Base-by-base conservation (phyloP, 2,888 invertebrate genomes). In the Odontocerum albicorne region DNA sequence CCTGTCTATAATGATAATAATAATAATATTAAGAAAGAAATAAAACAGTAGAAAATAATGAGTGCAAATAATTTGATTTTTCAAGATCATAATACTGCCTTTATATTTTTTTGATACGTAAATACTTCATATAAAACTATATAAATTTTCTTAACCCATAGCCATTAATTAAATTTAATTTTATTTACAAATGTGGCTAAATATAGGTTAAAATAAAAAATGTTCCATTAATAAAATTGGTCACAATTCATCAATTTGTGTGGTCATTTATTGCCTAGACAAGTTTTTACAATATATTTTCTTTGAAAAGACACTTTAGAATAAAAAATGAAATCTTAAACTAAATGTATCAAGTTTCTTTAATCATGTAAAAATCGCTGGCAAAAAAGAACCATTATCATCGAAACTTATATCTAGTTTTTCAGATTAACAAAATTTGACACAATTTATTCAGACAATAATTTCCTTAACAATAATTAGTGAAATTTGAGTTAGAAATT, bases 401-500 rank as follows among this genome's bases (percentile, higher is more conserved):
- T n/a, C n/a, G n/a, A n/a, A n/a, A n/a, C n/a, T n/a, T n/a, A n/a
- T n/a, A n/a, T n/a, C n/a, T n/a, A n/a, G n/a, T n/a, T n/a, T n/a
- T n/a, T n/a, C n/a, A n/a, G 22, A 42, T 36, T 33, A 50, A 42
- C 43, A 61, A 47, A 59, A 57, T 59, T 59, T 61, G 55, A 52
- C 27, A 53, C 39, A 35, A 31, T 44, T 53, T 16, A 16, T 40
- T 40, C 45, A 51, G 46, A 49, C 44, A 53, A 38, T 49, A 43
- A 33, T 31, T 39, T 38, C 52, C 45, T 53, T 36, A 57, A 51
- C 59, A 62, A 63, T 62, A 60, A 56, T 59, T 53, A 35, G 32
- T 32, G 42, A 40, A 39, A 42, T 50, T 54, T 32, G 49, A 54
- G 47, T 54, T 43, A 40, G 49, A 54, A 16, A 20, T 19, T 47